phyloP scores from a whole-genome alignment of 2,888 invertebrate genomes.

The Oscheius sp. region DNA sequence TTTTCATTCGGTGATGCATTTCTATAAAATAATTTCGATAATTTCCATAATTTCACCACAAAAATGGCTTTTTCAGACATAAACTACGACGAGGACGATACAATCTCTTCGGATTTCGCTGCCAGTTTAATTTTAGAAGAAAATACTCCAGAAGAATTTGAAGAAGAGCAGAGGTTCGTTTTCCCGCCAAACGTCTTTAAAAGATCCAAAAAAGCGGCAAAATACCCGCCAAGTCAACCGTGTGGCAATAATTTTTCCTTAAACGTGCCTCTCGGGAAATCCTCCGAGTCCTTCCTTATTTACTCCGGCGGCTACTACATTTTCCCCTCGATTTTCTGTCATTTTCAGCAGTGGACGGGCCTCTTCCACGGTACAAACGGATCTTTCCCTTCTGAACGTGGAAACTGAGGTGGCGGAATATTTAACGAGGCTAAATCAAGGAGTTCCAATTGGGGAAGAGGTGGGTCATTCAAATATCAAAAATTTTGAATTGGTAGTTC shows the following conservation, averaged over 20 bases:
- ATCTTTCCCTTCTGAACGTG: slow-evolving; percentile 55
- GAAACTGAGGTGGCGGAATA: slow-evolving; percentile 51
- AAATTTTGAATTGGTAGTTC: too few species aligned
- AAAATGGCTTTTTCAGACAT: slow-evolving; percentile 17
- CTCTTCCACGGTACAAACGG: slow-evolving; percentile 53
- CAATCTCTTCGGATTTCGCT: slow-evolving; percentile 29
- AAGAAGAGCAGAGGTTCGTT: background rate
- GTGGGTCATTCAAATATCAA: slow-evolving; percentile 38
- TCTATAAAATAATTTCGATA: too few species aligned
- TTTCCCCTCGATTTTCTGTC: background rate
- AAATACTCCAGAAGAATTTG: background rate
- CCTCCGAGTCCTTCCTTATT: background rate
- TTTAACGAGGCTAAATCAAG: slow-evolving; percentile 45
- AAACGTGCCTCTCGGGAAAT: background rate
- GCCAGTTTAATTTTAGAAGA: slow-evolving; percentile 14
- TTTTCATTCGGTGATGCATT: too few species aligned
- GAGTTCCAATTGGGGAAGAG: slow-evolving; percentile 40
- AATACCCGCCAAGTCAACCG: background rate
- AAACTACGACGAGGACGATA: slow-evolving; percentile 33
- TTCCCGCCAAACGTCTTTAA: background rate
- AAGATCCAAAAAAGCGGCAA: background rate
- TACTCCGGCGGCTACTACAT: too few species aligned
- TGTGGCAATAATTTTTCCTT: background rate
- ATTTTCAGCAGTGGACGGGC: slow-evolving; percentile 38
- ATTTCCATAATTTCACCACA: background rate